Evolutionary conservation across 2,888 invertebrate species (phyloP).

Genomic region (Quadroppia sp.): DNA sequence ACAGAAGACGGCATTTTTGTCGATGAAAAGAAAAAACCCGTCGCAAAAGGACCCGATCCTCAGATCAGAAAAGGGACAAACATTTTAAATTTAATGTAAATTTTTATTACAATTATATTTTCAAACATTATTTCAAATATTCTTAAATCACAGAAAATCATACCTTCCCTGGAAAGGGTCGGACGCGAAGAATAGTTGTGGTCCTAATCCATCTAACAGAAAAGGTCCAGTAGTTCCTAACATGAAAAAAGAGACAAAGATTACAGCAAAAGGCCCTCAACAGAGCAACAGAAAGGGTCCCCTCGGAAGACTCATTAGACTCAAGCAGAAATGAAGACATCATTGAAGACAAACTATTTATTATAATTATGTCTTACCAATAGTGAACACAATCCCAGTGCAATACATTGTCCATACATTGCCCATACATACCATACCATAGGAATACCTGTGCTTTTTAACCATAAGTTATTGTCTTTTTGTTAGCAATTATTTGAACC

Average conservation of each 20-base stretch:
- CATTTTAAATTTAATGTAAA: constrained; percentile 38
- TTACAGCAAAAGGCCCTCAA: constrained; percentile 64
- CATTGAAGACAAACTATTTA: too few relatives aligned
- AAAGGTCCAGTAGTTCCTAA: constrained; percentile 46
- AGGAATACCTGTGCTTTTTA: too few relatives aligned
- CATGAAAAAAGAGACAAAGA: constrained; percentile 29
- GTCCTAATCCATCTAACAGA: constrained; percentile 44
- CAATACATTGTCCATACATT: too few relatives aligned
- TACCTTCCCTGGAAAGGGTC: constrained; percentile 48
- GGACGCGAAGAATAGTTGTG: constrained; percentile 47
- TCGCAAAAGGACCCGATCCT: constrained; percentile 65
- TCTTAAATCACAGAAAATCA: constrained; percentile 45
- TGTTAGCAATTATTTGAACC: too few relatives aligned
- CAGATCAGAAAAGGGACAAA: constrained; percentile 67
- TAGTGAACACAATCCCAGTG: too few relatives aligned
- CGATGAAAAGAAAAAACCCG: constrained; percentile 24
- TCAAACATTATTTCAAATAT: constrained; percentile 26
- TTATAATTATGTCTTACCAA: too few relatives aligned
- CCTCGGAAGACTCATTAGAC: constrained; percentile 19
- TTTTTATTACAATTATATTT: neutral
- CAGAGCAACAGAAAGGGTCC: constrained; percentile 68
- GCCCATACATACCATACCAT: too few relatives aligned
- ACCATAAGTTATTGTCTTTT: too few relatives aligned
- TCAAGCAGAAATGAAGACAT: neutral
- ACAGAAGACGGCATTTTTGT: constrained; percentile 53